Evolutionary conservation across 92 coral and sea anemone species (phyloP), one percentile per base, ranked within the genome.

Genomic region (Palythoa grandiflora): DNA sequence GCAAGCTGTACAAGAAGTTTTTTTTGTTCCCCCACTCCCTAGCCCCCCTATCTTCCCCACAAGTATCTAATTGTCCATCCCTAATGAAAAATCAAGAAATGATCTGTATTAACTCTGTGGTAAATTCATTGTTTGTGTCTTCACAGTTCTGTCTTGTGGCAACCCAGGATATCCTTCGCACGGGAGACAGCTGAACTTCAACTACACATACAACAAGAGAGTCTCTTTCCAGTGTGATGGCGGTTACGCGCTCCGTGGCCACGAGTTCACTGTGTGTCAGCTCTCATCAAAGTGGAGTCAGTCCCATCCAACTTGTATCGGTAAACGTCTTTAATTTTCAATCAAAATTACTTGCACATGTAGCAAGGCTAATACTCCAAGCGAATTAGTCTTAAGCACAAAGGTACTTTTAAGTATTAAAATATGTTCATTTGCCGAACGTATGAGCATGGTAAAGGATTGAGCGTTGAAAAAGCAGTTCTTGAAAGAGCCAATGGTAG

Each of bases 191-290:
- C 71, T 88, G 20, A 66, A 76, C 6, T 71, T 20, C 73, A 93
- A 91, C 80, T 90, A 91, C 92, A 88, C 89, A 20, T 95, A 84
- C 90, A 90, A 87, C 39, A 74, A 83, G 28, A 37, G 79, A 1
- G 96, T 93, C 38, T 38, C 50, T 4, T 95, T 89, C 55, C 83
- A 80, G 3, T 95, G 98, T 71, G 74, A 93, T 65, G 6, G 48
- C 48, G 92, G 94, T 51, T 93, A 89, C 71, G 71, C 96, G 16
- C 87, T 85, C 3, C 93, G 98, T 52, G 98, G 98, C 12, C 92
- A 78, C 71, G 80, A 77, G 80, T 89, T 80, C 4, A 71, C 80
- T 37, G 89, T 81, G 60, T 95, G 98, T 55, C 91, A 88, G 87
- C 76, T 95, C 15, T 68, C 78, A 47, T 93, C 93, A 9, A 91